Conservation (phyloP, 2,797 vertebrate genomes). For the Catostomus latipinnis region DNA sequence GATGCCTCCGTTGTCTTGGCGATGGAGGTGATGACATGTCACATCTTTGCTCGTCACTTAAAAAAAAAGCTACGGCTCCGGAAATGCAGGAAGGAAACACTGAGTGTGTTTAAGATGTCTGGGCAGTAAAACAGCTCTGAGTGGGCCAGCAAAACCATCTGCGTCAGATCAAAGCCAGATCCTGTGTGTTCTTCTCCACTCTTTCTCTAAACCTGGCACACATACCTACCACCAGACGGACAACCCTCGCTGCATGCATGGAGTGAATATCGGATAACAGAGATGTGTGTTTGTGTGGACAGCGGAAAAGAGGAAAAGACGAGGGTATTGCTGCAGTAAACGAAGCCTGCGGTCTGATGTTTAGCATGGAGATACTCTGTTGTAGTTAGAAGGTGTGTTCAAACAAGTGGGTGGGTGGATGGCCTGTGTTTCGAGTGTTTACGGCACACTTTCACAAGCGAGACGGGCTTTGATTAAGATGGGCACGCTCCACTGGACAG, state of each 20-base stretch:
- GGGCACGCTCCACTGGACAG: conserved; percentile 23
- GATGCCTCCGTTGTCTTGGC: conserved; percentile 41
- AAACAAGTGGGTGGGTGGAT: conserved; percentile 37
- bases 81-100: conserved; percentile 59
- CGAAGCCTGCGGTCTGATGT: conserved; percentile 28
- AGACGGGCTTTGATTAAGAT: conserved; percentile 58
- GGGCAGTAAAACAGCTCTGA: conserved; percentile 42
- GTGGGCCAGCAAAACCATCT: conserved; percentile 64
- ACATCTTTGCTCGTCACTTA: conserved; percentile 46
- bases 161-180: conserved; percentile 65
- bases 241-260: conserved; percentile 50
- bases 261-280: conserved; percentile 50
- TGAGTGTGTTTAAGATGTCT: conserved; percentile 42
- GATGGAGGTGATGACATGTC: conserved; percentile 44
- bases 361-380: conserved; percentile 10
- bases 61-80: conserved; percentile 52
- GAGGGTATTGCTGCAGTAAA: conserved; percentile 17
- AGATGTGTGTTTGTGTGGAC: conserved; percentile 53
- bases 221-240: conserved; percentile 48
- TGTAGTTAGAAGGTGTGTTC: conserved; percentile 36
- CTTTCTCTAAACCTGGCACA: conserved; percentile 51
- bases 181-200: conserved; percentile 47
- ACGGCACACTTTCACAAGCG: conserved; percentile 48
- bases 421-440: conserved; percentile 53
- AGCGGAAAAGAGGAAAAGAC: conserved; percentile 45